A percentile compares a stretch with the other conserved stretches of the same genome.
These are phyloP conservation scores for Eudemis profundana DNA, from an alignment of 2,888 invertebrate genomes.

Conservation along the genomic window DNA sequence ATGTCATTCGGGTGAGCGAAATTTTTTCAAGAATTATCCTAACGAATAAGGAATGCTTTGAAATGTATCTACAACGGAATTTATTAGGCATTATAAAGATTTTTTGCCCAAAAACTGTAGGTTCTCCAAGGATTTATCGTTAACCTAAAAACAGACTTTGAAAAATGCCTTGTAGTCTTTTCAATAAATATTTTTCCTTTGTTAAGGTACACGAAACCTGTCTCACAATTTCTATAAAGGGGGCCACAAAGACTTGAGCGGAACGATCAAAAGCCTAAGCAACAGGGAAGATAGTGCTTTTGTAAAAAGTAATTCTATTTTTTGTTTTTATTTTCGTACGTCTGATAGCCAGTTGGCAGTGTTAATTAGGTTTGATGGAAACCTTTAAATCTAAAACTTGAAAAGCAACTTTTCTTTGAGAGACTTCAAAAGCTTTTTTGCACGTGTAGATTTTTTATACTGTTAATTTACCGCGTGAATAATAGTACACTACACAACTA, in stretches of 20 bases:
- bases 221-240: not conserved
- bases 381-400: no score
- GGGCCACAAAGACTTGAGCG: not conserved
- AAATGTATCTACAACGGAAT: no score
- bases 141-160: not conserved
- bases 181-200: not conserved
- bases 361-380: not conserved
- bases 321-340: not conserved
- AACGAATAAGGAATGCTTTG: no score
- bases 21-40: no score
- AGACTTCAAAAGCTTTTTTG: no score
- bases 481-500: no score
- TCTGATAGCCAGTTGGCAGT: not conserved
- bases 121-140: not conserved
- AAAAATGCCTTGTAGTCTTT: not conserved
- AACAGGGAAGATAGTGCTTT: not conserved
- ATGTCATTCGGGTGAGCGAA: no score
- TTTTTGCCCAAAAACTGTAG: no score
- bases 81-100: no score
- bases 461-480: no score
- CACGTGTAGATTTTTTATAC: no score
- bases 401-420: no score
- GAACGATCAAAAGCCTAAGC: not conserved
- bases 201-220: not conserved
- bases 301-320: not conserved